Percentiles rank a stretch among this genome's conserved stretches.
Conservation (phyloP, 1,140 invertebrate genomes). For the Holcopasites calliopsidis region DNA sequence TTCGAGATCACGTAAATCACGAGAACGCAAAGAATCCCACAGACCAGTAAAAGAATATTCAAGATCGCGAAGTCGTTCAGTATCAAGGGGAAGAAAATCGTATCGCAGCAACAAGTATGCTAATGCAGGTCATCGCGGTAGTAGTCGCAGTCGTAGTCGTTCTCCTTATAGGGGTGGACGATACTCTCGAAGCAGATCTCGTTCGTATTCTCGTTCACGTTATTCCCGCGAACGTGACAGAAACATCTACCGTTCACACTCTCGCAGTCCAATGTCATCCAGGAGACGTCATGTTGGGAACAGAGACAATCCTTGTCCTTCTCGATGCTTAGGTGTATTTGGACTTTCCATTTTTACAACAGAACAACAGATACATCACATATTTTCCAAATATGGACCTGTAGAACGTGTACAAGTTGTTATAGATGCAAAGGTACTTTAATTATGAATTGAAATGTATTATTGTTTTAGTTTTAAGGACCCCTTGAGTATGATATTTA, state of each 20-base stretch:
- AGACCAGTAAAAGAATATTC: constrained; percentile 74
- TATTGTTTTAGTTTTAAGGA: too few relatives aligned
- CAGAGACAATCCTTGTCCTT: constrained; percentile 91
- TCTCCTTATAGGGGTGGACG: constrained; percentile 78
- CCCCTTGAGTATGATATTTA: constrained; percentile 7
- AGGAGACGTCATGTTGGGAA: constrained; percentile 82
- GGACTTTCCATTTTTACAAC: constrained; percentile 95
- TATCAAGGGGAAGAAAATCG: constrained; percentile 69
- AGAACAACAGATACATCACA: constrained; percentile 94
- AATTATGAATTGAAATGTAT: not conserved
- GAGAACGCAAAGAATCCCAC: constrained; percentile 70
- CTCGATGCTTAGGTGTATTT: constrained; percentile 96
- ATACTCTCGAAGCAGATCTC: constrained; percentile 79
- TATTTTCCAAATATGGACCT: constrained; percentile 95
- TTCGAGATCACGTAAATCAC: constrained; percentile 72
- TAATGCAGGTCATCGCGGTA: constrained; percentile 63
- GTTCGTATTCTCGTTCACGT: constrained; percentile 77
- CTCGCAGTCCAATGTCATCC: constrained; percentile 81
- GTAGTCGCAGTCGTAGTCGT: constrained; percentile 79
- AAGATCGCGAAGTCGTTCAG: constrained; percentile 73
- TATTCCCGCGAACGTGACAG: constrained; percentile 75
- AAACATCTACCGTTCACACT: constrained; percentile 74
- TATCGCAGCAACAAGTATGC: constrained; percentile 73
- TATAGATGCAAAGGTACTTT: constrained; percentile 94
- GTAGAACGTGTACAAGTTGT: constrained; percentile 97